These are phyloP conservation scores for Syngnathoides biaculeatus DNA, from an alignment of 2,113 vertebrate species.

Conservation along the genomic window DNA sequence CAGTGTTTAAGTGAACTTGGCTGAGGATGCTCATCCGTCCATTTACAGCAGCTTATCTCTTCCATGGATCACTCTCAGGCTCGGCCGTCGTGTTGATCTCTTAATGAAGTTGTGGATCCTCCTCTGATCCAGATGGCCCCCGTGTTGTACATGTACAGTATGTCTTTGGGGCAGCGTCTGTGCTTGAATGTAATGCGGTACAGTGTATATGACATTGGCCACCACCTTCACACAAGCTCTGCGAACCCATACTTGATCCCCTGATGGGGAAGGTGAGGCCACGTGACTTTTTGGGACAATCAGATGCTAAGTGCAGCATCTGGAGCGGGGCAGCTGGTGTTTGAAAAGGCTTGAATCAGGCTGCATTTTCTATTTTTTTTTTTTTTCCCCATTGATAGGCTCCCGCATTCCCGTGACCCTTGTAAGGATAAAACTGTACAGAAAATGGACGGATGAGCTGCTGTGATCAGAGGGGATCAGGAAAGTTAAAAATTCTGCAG, in stretches of 20 bases:
- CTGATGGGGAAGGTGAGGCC: constrained; percentile 39
- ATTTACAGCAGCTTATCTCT: constrained; percentile 57
- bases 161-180: constrained; percentile 16
- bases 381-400: no score
- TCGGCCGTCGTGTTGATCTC: constrained; percentile 50
- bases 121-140: constrained; percentile 56
- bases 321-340: constrained; percentile 45
- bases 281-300: constrained; percentile 48
- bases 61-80: constrained; percentile 34
- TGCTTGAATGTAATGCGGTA: constrained; percentile 39
- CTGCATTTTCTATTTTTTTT: constrained; percentile 24
- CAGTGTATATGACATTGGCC: constrained; percentile 19
- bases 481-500: constrained; percentile 10
- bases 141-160: constrained; percentile 36
- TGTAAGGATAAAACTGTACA: no score
- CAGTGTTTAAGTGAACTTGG: constrained; percentile 6
- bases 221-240: constrained; percentile 33
- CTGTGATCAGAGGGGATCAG: constrained; percentile 31
- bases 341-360: constrained; percentile 29
- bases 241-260: not conserved
- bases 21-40: constrained; percentile 36
- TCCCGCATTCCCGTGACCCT: no score
- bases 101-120: constrained; percentile 56
- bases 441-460: no score
- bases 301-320: constrained; percentile 41